Base-by-base conservation (phyloP, 1,140 invertebrate genomes). In the Bombus ignitus region DNA sequence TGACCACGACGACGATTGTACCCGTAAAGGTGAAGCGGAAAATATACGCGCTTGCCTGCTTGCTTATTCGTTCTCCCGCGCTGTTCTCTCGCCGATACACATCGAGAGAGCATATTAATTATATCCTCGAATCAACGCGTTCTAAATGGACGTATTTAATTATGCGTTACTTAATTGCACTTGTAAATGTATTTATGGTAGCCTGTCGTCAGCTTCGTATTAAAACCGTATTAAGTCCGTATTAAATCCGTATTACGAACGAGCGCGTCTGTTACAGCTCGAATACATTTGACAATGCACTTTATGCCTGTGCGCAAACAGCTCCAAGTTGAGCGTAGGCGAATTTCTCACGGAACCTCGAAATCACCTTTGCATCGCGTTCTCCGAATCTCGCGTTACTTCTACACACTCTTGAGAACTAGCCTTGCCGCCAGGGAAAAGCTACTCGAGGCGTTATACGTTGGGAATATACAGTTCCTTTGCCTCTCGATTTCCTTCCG, bases 141-240 rank as follows among this genome's bases (percentile, higher is more conserved):
- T 22, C 28, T 25, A 44, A 37, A 77, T 44, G n/a, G 76, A 78
- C 76, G 39, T 32, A 44, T 78, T 78, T 78, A 65, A 78, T 78
- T 65, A 78, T 32, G 59, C 59, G 39, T 44, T 62, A 59, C 57
- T 35, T 78, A 78, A 78, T 78, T 78, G 44, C 76, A 66, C 37
- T 78, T 75, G 73, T 75, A 75, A 75, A 75, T 53, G 75, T n/a
- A 78, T 78, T 66, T 78, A 78, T 25, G 15, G 39, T 25, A 2
- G 2, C 18, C 47, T 53, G 47, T 53, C 47, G 47, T 53, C 18
- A 22, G 47, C 6, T 53, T 1, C 28, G 76, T 32, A 32, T 78
- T 78, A 78, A 78, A 78, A 66, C 44, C n/a, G 8, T 32, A 32
- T 73, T 28, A 44, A 53, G 15, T 53, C 18, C 28, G 39, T 32